Evolutionary conservation across 1,140 invertebrate genomes (phyloP).

Genomic region (Rhynchophorus ferrugineus): DNA sequence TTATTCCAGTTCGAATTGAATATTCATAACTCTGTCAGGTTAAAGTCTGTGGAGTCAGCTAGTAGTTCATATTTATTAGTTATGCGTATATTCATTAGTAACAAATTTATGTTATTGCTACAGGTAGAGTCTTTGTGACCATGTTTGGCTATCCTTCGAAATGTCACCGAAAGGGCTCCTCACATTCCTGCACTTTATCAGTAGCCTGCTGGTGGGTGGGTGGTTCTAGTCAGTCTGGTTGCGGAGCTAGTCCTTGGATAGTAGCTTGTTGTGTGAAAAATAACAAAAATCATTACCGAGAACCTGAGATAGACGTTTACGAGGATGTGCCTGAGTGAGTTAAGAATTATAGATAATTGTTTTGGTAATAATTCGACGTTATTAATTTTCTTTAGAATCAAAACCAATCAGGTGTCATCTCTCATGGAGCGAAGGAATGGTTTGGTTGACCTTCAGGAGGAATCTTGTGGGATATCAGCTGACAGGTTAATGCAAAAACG

Average conservation of each 20-base stretch:
- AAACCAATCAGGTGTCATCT: constrained; percentile 13
- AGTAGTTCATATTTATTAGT: no score
- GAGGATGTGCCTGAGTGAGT: constrained; percentile 10
- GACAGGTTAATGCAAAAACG: constrained; percentile 56
- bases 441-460: constrained; percentile 23
- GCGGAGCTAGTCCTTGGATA: constrained; percentile 55
- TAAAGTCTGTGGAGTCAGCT: no score
- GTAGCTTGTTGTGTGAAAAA: constrained; percentile 56
- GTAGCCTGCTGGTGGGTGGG: constrained; percentile 65
- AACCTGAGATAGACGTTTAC: background rate
- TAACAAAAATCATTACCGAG: background rate
- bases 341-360: no score
- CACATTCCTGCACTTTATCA: constrained; percentile 56
- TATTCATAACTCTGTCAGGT: no score
- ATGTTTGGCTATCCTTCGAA: constrained; percentile 53
- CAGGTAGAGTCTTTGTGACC: constrained; percentile 47
- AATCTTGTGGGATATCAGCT: constrained; percentile 35
- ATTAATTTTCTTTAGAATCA: constrained; percentile 18
- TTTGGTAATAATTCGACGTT: no score
- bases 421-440: constrained; percentile 30
- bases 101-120: no score
- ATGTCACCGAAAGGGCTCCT: constrained; percentile 49
- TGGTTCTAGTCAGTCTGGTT: constrained; percentile 52
- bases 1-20: no score
- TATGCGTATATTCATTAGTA: no score